Evolutionary conservation across 2,797 vertebrate genomes (phyloP).

Genomic region (Scolopax bukidnonensis): DNA sequence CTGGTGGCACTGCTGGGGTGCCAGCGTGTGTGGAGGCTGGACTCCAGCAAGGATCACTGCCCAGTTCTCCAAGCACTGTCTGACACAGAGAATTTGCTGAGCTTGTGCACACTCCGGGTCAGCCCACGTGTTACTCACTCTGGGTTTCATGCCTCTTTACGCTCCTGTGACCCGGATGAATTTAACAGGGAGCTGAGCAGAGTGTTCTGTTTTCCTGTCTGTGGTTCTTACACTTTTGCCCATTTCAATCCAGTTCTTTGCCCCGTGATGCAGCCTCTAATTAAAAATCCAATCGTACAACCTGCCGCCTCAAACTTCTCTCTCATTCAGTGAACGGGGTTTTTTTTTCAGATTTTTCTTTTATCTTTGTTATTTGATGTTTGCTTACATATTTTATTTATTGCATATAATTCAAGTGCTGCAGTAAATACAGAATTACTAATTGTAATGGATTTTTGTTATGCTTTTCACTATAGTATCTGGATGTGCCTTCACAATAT

Average conservation of each 20-base stretch:
- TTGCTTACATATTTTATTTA: slow-evolving; percentile 48
- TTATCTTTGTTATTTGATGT: slow-evolving; percentile 48
- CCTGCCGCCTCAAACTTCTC: background rate
- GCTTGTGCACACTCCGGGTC: background rate
- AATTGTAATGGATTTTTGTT: background rate
- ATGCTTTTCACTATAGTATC: background rate
- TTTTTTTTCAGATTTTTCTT: slow-evolving; percentile 4
- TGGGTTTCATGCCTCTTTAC: background rate
- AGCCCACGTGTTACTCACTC: background rate
- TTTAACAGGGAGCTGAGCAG: background rate
- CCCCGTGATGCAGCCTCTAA: background rate
- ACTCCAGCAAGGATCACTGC: background rate
- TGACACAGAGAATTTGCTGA: slow-evolving; percentile 20
- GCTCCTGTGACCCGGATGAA: slow-evolving; percentile 11
- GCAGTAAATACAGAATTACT: slow-evolving; percentile 35
- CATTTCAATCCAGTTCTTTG: background rate
- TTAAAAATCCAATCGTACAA: background rate
- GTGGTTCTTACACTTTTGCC: background rate
- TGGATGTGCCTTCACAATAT: background rate
- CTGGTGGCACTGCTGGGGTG: background rate
- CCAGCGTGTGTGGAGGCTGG: background rate
- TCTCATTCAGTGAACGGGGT: background rate
- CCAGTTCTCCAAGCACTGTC: background rate
- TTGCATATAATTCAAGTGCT: slow-evolving; percentile 20
- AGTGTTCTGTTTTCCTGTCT: background rate